Evolutionary conservation across 2,113 vertebrate genomes (phyloP).

Genomic region (Chinchilla lanigera): DNA sequence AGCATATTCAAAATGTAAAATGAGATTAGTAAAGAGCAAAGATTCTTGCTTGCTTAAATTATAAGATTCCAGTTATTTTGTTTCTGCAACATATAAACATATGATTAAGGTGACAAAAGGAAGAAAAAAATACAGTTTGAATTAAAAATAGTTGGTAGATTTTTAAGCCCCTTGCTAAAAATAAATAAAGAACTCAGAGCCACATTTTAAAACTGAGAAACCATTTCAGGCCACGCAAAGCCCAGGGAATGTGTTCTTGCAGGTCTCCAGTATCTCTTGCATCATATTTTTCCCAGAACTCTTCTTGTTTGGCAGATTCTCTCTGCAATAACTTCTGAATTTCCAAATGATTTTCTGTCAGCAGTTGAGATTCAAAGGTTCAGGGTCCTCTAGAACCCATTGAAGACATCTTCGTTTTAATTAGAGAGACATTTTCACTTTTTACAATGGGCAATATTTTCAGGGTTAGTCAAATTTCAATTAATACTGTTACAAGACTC

Average conservation of each 20-base stretch:
- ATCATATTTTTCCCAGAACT: background rate
- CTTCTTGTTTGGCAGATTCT: background rate
- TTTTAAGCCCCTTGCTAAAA: background rate
- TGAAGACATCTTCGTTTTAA: background rate
- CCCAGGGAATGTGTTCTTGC: background rate
- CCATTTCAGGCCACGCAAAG: background rate
- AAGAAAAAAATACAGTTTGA: background rate
- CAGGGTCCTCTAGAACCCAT: background rate
- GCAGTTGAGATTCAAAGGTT: background rate
- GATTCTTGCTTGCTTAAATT: background rate
- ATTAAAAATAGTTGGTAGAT: background rate
- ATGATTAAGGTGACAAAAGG: background rate
- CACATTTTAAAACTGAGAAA: background rate
- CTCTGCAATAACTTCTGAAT: background rate
- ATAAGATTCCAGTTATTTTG: background rate
- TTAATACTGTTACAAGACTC: background rate
- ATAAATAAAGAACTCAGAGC: background rate
- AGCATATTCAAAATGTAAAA: background rate
- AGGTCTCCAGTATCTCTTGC: background rate
- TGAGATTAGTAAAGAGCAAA: background rate
- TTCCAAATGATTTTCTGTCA: background rate
- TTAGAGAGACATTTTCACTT: background rate
- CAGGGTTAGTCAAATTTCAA: background rate
- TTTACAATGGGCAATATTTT: background rate
- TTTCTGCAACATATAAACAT: background rate